Evolutionary conservation across 2,797 vertebrate species (phyloP).

Genomic region (Neosilurus mollespiculum): DNA sequence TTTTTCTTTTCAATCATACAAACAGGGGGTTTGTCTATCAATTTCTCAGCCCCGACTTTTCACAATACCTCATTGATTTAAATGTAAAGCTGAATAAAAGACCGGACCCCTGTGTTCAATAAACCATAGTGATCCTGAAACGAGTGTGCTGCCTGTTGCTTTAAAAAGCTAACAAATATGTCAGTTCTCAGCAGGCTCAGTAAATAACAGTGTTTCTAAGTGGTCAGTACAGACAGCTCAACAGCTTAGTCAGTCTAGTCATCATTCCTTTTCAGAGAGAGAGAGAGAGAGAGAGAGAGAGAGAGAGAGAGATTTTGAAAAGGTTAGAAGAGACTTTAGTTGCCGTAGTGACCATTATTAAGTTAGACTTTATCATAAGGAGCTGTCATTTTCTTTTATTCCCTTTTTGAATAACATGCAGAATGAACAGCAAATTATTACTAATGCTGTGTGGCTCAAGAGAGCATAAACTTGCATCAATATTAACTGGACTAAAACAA

Average conservation of each 20-base stretch:
- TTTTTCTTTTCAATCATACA: constrained; percentile 43
- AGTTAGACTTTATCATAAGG: neutral
- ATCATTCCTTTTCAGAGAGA: neutral
- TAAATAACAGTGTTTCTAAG: constrained; percentile 16
- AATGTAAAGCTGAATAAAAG: constrained; percentile 33
- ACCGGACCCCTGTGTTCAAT: constrained; percentile 30
- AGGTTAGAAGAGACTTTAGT: neutral
- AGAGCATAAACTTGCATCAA: constrained; percentile 10
- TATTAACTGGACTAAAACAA: constrained; percentile 3
- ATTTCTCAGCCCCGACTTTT: constrained; percentile 22
- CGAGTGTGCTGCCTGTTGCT: constrained; percentile 30
- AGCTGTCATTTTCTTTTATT: constrained; percentile 26
- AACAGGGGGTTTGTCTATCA: constrained; percentile 46
- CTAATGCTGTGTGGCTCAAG: neutral
- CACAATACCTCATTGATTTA: constrained; percentile 51
- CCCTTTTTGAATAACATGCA: constrained; percentile 23
- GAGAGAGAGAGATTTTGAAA: neutral
- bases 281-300: neutral
- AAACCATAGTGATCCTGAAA: constrained; percentile 55
- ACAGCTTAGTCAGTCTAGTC: neutral
- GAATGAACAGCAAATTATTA: constrained; percentile 3
- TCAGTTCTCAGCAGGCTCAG: constrained; percentile 19
- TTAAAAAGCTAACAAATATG: constrained; percentile 36
- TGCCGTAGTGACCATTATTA: constrained; percentile 20
- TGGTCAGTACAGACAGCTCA: constrained; percentile 6